These are phyloP conservation scores for Engraulis encrasicolus DNA, from an alignment of 2,113 vertebrate species.

Conservation along the genomic window DNA sequence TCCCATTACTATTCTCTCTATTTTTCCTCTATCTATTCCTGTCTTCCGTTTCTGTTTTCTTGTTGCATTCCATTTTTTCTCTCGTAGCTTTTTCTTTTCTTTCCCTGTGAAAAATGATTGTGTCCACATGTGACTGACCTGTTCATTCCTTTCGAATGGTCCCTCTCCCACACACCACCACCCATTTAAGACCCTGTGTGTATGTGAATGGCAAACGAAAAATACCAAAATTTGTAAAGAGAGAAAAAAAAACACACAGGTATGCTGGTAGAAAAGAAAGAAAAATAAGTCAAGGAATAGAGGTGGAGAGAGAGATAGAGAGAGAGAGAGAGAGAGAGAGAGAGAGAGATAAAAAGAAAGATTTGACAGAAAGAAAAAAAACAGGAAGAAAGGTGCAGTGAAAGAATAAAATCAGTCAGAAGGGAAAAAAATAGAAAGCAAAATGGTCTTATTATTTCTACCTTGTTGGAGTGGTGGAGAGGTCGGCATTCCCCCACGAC, in stretches of 20 bases:
- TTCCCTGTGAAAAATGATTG: background rate
- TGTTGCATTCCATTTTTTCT: background rate
- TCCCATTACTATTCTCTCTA: background rate
- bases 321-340: background rate
- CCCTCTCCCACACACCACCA: too few species aligned
- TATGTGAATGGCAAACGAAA: conserved; percentile 21
- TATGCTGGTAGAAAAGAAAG: too few species aligned
- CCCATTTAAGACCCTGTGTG: background rate
- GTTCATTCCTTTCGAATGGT: background rate
- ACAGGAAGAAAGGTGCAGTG: too few species aligned
- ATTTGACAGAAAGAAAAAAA: background rate
- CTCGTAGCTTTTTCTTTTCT: conserved; percentile 29
- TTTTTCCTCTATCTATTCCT: background rate
- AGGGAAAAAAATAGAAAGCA: background rate
- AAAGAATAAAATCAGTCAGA: too few species aligned
- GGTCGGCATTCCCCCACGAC: conserved; percentile 26
- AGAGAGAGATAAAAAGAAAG: background rate
- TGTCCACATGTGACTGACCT: background rate
- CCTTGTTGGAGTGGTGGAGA: conserved; percentile 49
- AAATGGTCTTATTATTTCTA: conserved; percentile 58
- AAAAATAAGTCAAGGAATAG: too few species aligned
- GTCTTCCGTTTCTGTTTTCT: background rate
- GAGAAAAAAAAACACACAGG: conserved; percentile 35
- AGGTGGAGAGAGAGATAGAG: background rate
- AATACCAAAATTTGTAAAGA: background rate